These are phyloP conservation scores for Hippocampus abdominalis DNA, from an alignment of 2,113 vertebrate species.

Conservation along the genomic window DNA sequence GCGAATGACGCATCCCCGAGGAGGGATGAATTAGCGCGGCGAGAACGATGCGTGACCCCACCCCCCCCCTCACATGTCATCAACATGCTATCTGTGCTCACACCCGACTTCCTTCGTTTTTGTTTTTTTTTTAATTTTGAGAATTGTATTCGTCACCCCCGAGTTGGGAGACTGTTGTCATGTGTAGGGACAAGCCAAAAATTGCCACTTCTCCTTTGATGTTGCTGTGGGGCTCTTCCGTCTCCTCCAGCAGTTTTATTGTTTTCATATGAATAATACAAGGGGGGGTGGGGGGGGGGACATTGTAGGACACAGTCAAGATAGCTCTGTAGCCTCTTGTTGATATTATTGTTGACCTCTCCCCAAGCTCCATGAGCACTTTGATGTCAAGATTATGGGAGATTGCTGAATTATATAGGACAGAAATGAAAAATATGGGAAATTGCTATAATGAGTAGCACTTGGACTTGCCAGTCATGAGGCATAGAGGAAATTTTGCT, in stretches of 20 bases:
- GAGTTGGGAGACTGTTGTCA: background rate
- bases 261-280: too few relatives aligned
- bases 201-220: background rate
- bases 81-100: background rate
- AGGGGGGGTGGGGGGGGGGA: too few relatives aligned
- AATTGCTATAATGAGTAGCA: too few relatives aligned
- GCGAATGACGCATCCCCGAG: slow-evolving; percentile 44
- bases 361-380: too few relatives aligned
- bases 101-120: background rate
- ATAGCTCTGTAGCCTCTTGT: too few relatives aligned
- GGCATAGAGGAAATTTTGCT: too few relatives aligned
- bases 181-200: background rate
- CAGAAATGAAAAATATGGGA: background rate
- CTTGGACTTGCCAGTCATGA: too few relatives aligned
- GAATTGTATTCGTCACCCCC: background rate
- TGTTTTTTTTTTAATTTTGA: background rate
- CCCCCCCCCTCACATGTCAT: slow-evolving; percentile 26
- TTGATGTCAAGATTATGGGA: background rate
- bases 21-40: slow-evolving; percentile 38
- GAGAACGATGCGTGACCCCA: slow-evolving; percentile 8
- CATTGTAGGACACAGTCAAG: too few relatives aligned
- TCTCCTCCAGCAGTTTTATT: too few relatives aligned
- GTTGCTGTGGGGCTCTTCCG: background rate
- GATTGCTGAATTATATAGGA: background rate
- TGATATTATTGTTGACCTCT: too few relatives aligned